Evolutionary conservation across 2,797 vertebrate species (phyloP), one percentile per base, ranked within the genome.

Genomic region (Calcarius lapponicus): DNA sequence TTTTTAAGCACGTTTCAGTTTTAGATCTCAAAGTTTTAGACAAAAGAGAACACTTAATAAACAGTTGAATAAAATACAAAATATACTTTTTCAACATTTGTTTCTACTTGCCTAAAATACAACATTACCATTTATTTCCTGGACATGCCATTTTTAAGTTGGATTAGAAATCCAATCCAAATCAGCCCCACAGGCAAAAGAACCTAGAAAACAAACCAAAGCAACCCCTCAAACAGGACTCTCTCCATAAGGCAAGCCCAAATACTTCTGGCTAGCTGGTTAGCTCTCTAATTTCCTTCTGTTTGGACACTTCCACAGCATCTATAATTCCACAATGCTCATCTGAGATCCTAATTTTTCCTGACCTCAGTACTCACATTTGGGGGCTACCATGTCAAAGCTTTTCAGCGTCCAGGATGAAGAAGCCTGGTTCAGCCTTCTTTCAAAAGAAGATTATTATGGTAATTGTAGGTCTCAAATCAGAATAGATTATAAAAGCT

Each of bases 401-500:
- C 78, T 45, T 96, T 90, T 96, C 81, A 94, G 84, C 6, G 4
- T 94, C 62, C 32, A 17, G 64, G 60, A 83, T 51, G 72, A 83
- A 95, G 83, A 29, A 95, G 86, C 57, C 54, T 88, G 42, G 60
- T 86, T 93, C 73, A 83, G 40, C 24, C 28, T 83, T 78, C n/a
- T 92, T 79, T 86, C 90, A 91, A 84, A 82, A 34, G 75, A 80
- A 78, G 64, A 57, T 75, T 79, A 62, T 58, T 86, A 69, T 3
- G 1, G 45, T n/a, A 85, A 87, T 54, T 89, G 36, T 62, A 81
- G 53, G 75, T 91, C 70, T 89, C 62, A 89, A 91, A 95, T 26
- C 9, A 13, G 78, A 89, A 90, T 54, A 78, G 80, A 95, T 91
- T 61, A 70, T 53, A 93, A 88, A 66, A 95, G 13, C 60, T 86